Base-by-base conservation (phyloP, 2,888 invertebrate genomes). In the Dysmachus trigonus region DNA sequence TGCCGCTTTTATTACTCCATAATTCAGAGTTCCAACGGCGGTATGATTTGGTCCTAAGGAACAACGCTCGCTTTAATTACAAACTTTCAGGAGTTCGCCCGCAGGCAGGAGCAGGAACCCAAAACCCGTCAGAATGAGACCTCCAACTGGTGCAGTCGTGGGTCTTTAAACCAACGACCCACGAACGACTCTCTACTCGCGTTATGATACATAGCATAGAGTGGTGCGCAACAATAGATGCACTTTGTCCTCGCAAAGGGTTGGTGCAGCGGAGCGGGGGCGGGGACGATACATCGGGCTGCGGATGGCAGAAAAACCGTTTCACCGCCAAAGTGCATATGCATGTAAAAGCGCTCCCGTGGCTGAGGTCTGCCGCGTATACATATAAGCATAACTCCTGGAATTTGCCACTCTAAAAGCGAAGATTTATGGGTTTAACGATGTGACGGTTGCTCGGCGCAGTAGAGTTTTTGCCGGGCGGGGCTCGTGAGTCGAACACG, bases 251-350 rank as follows among this genome's bases (percentile, higher is more conserved):
- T 31, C 47, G n/a, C 5, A n/a, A 10, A 13, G 38, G 51, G 51
- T 51, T 18, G 1, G 51, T 0, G 1, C 15, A 4, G n/a, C 4
- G n/a, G 2, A n/a, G 18, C 7, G 51, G 18, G 22, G 53, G 72
- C n/a, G 33, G 30, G 30, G 18, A 30, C 22, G 6, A 1, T 13
- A 13, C 30, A 10, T 1, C 18, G 33, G 51, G 10, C 18, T 77
- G 0, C 10, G 41, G 79, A 81, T 33, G 31, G 33, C 10, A 81
- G 33, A 81, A 81, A 81, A 81, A 62, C 31, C 53, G 31, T 62
- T 81, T 81, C 47, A 53, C 62, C 51, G 31, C 81, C 81, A 81
- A 62, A 81, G 81, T 81, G 81, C 81, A 81, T 81, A 81, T 81
- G 81, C 81, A 81, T 81, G 81, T 81, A 81, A n/a, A n/a, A 81